Percentiles rank a stretch among this genome's conserved stretches.
Conservation (phyloP, 1,140 invertebrate species). For the Oppia nitens region DNA sequence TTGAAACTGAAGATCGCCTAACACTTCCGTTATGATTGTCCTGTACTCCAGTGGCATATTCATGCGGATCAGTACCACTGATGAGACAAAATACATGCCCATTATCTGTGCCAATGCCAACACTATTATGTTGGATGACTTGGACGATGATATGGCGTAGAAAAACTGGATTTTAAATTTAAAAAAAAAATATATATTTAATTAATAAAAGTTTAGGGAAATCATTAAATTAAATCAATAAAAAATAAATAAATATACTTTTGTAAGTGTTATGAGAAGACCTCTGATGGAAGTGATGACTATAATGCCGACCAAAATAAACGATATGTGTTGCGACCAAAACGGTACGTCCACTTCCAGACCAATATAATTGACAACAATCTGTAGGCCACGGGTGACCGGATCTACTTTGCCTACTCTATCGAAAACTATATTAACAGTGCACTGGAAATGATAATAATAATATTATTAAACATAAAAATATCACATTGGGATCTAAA, state of each 20-base stretch:
- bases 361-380: slow-evolving; percentile 91
- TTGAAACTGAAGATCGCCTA: slow-evolving; percentile 95
- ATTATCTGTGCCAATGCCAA: slow-evolving; percentile 92
- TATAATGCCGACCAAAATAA: slow-evolving; percentile 90
- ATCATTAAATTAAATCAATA: not conserved
- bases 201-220: slow-evolving; percentile 1
- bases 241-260: slow-evolving; percentile 40
- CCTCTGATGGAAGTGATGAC: slow-evolving; percentile 95
- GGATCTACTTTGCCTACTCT: slow-evolving; percentile 96
- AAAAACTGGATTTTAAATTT: slow-evolving; percentile 85
- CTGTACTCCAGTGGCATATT: slow-evolving; percentile 96
- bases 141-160: slow-evolving; percentile 97
- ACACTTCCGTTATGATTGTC: slow-evolving; percentile 89
- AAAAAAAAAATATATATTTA: slow-evolving; percentile 13
- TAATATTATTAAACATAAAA: too few species aligned
- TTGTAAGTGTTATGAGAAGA: slow-evolving; percentile 87
- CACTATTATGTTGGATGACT: slow-evolving; percentile 97
- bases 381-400: slow-evolving; percentile 88
- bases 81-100: slow-evolving; percentile 99
- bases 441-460: slow-evolving; percentile 46
- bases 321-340: slow-evolving; percentile 98
- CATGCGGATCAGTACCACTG: slow-evolving; percentile 93
- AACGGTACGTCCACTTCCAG: slow-evolving; percentile 77
- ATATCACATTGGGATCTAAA: not conserved
- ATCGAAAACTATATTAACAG: slow-evolving; percentile 97